phyloP scores from a whole-genome alignment of 2,888 invertebrate species.

The Idaea straminata region DNA sequence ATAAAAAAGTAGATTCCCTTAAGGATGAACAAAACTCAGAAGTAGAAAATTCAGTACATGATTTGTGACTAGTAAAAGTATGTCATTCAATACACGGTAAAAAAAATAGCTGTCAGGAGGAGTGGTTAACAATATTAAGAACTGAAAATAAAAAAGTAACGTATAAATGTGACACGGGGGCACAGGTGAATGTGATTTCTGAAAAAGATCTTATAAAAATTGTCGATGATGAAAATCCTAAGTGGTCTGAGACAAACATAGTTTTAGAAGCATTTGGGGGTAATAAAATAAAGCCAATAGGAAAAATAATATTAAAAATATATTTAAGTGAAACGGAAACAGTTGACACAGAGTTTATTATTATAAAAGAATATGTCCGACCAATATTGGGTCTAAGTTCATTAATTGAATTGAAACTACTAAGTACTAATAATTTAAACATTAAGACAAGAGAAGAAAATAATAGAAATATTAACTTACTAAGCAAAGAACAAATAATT shows the following conservation, averaged over 20 bases:
- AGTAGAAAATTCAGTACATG: background rate
- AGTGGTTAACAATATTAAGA: slow-evolving; percentile 3
- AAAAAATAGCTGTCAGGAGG: slow-evolving; percentile 1
- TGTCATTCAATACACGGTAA: background rate
- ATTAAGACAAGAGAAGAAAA: background rate
- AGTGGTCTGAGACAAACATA: background rate
- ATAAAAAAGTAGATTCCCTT: background rate
- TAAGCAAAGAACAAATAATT: slow-evolving; percentile 9
- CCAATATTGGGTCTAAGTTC: slow-evolving; percentile 15
- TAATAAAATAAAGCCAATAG: background rate
- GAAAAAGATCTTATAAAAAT: background rate
- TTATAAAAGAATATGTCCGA: slow-evolving; percentile 11
- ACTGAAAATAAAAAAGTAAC: background rate
- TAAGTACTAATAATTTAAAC: background rate
- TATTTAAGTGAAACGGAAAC: background rate
- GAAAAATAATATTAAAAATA: background rate
- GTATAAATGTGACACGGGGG: slow-evolving; percentile 6
- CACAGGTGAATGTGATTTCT: slow-evolving; percentile 5
- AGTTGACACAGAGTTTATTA: slow-evolving; percentile 12
- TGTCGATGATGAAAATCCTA: background rate
- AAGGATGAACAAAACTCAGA: background rate
- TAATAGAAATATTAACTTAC: slow-evolving; percentile 9
- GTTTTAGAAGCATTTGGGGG: slow-evolving; percentile 2
- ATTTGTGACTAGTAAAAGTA: background rate
- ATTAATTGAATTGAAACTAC: slow-evolving; percentile 15